Conservation (phyloP, 2,797 vertebrate genomes). For the Bradypodion pumilum region DNA sequence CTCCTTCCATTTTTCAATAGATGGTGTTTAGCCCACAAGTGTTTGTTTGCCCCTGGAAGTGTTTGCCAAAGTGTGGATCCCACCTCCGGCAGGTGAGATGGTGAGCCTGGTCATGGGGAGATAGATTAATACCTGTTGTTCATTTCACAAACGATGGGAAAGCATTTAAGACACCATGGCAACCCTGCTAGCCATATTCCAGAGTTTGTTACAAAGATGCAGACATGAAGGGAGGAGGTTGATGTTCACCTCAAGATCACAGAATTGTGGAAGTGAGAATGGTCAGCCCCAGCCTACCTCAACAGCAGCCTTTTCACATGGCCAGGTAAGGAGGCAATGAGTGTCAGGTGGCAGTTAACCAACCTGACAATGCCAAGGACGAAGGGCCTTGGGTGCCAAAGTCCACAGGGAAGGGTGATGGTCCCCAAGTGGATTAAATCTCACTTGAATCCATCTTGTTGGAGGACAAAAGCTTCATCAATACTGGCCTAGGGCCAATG, state of each 20-base stretch:
- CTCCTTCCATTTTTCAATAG: neutral
- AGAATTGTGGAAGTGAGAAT: neutral
- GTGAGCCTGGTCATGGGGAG: neutral
- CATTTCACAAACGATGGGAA: neutral
- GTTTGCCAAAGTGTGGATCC: neutral
- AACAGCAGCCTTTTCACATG: constrained; percentile 24
- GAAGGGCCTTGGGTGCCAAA: no score
- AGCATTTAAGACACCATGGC: no score
- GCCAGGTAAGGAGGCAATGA: neutral
- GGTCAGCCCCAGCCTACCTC: neutral
- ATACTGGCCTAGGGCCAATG: no score
- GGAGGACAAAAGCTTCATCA: no score
- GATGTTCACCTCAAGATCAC: neutral
- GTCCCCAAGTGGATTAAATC: no score
- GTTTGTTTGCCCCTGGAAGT: neutral
- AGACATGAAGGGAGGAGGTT: neutral
- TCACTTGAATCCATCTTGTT: no score
- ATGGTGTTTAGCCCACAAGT: no score
- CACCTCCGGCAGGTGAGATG: neutral
- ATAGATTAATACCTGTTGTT: neutral
- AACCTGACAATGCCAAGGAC: no score
- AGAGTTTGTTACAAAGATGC: neutral
- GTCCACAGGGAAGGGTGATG: no score
- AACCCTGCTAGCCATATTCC: neutral
- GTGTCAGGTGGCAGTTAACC: no score